Evolutionary conservation across 2,888 invertebrate species (phyloP).

Genomic region (Acanthosepion pharaonis): DNA sequence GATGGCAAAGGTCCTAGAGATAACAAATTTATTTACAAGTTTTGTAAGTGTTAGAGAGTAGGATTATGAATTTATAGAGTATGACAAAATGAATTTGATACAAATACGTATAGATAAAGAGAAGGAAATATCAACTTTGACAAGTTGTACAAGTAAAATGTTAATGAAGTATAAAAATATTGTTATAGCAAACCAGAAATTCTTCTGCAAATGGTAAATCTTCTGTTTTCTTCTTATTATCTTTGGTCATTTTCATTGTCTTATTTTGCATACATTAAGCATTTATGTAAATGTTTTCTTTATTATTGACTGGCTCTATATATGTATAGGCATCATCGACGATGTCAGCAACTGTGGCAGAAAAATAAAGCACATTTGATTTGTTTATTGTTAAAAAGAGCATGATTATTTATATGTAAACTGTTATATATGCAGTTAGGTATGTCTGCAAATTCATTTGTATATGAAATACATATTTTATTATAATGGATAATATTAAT

Average conservation of each 20-base stretch:
- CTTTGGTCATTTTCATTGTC: neutral
- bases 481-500: too few species aligned
- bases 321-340: neutral
- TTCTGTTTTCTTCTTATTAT: neutral
- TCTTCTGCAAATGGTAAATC: neutral
- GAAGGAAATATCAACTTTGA: too few species aligned
- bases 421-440: neutral
- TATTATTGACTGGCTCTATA: neutral
- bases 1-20: too few species aligned
- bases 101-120: too few species aligned
- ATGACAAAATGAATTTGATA: too few species aligned
- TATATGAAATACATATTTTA: neutral
- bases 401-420: neutral
- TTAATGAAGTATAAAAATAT: too few species aligned
- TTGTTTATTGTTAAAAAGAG: neutral
- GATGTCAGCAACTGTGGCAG: neutral
- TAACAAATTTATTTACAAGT: too few species aligned
- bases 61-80: too few species aligned
- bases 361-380: neutral
- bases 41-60: too few species aligned
- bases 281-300: neutral
- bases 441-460: neutral
- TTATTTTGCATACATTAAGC: neutral
- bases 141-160: too few species aligned
- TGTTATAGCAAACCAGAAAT: neutral